phyloP scores from a whole-genome alignment of 2,888 invertebrate genomes.

The Heterodera filipjevi region DNA sequence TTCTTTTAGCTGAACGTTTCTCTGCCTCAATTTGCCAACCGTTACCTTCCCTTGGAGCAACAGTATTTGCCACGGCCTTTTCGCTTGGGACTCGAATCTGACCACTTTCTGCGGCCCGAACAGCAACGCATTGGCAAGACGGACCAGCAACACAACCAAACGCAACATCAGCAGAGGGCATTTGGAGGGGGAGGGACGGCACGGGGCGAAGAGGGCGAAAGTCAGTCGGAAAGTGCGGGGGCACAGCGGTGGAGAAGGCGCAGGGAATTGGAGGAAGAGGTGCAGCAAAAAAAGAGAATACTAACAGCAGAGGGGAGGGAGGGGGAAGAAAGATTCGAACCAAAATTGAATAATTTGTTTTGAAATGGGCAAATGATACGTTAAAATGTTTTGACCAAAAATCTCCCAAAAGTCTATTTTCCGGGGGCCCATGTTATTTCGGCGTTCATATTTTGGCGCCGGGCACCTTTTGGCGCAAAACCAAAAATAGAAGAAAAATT shows the following conservation, averaged over 20 bases:
- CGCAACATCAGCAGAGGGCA: background rate
- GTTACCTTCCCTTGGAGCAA: constrained; percentile 61
- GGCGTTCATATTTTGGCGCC: too few species aligned
- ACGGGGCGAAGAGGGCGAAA: background rate
- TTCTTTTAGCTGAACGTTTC: constrained; percentile 42
- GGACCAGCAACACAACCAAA: background rate
- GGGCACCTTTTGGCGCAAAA: too few species aligned
- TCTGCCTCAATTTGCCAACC: constrained; percentile 62
- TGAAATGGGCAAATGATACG: too few species aligned
- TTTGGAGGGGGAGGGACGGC: background rate
- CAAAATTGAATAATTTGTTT: too few species aligned
- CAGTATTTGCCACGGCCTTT: constrained; percentile 60
- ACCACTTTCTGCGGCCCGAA: constrained; percentile 29
- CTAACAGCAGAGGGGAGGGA: too few species aligned
- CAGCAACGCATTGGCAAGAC: constrained; percentile 5
- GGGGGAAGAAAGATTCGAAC: too few species aligned
- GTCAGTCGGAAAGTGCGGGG: constrained; percentile 12
- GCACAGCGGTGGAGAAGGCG: constrained; percentile 20
- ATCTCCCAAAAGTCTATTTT: too few species aligned
- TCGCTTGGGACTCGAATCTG: constrained; percentile 54
- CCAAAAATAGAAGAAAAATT: too few species aligned
- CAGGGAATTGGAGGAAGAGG: constrained; percentile 23
- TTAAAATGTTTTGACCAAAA: too few species aligned
- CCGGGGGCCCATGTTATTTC: too few species aligned
- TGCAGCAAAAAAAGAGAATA: background rate